Evolutionary conservation across 2,888 invertebrate genomes (phyloP).

Genomic region (Anagyrus pseudococci): DNA sequence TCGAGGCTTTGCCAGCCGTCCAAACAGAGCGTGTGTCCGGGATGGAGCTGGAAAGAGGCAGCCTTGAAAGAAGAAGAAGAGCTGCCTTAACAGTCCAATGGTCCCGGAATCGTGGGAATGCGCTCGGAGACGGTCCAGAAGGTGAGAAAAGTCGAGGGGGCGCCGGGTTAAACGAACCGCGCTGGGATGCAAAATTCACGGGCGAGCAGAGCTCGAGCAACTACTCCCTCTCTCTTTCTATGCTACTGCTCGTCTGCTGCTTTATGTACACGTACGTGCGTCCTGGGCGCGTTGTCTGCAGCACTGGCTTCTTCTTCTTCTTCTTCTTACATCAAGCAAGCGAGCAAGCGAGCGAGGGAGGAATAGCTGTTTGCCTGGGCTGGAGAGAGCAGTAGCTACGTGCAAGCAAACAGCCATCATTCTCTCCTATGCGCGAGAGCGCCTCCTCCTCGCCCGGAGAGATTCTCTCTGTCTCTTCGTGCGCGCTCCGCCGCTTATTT

Average conservation of each 20-base stretch:
- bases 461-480: too few species aligned
- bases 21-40: too few species aligned
- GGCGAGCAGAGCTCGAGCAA: constrained; percentile 16
- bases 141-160: constrained; percentile 31
- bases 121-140: constrained; percentile 33
- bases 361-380: constrained; percentile 22
- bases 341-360: constrained; percentile 1
- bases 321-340: constrained; percentile 3
- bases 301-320: too few species aligned
- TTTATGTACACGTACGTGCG: constrained; percentile 17
- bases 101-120: constrained; percentile 24
- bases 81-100: too few species aligned
- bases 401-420: constrained; percentile 23
- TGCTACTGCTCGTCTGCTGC: not conserved
- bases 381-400: not conserved
- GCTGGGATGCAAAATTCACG: constrained; percentile 36
- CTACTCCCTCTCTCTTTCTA: not conserved
- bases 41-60: too few species aligned
- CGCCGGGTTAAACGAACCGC: constrained; percentile 49
- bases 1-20: too few species aligned
- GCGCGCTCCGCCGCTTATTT: too few species aligned
- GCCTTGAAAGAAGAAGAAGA: too few species aligned
- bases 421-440: not conserved
- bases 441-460: not conserved
- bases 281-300: constrained; percentile 17